Base-by-base conservation (phyloP, 64 coral and sea anemone species). In the Orbicella faveolata region DNA sequence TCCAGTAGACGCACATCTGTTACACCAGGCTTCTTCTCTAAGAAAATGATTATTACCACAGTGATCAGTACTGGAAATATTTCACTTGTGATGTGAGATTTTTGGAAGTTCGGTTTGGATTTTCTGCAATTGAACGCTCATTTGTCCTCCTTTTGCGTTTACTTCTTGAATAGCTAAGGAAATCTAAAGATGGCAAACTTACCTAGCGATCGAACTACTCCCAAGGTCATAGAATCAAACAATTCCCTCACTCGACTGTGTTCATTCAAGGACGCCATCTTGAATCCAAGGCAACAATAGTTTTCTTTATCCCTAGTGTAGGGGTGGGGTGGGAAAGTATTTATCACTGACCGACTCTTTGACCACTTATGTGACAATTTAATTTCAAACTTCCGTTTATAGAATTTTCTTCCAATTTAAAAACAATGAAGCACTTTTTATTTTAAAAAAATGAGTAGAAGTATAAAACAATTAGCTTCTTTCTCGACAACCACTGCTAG, bases 221-320 rank as follows among this genome's bases (percentile, higher is more conserved):
- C 94, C 55, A 99, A 92, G 21, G 91, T 96, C 97, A 99, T 99
- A 86, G 75, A 85, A 78, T 99, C 91, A 87, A 99, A 99, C 17
- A 99, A 86, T 93, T 93, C 91, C 74, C 93, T 77, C 41, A 96
- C 76, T 75, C 76, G 87, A 73, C 57, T 86, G 57, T 95, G 89
- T 52, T 93, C 94, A 57, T 84, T 93, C 63, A 93, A 88, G n/a
- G 93, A 98, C 90, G 97, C 97, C 97, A 99, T 99, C 6, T 92
- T 98, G 89, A 80, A 81, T 92, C 90, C 79, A 75, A 64, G 57
- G 33, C 23, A 77, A 73, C 70, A 68, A 36, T 16, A 34, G 53
- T 11, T 26, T 11, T 75, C 53, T n/a, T 21, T 34, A n/a, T 69
- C 4, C 1, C 16, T 9, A 75, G n/a, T 36, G 15, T 61, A 69